phyloP scores from a whole-genome alignment of 2,113 vertebrate genomes.

The Dipodomys merriami region DNA sequence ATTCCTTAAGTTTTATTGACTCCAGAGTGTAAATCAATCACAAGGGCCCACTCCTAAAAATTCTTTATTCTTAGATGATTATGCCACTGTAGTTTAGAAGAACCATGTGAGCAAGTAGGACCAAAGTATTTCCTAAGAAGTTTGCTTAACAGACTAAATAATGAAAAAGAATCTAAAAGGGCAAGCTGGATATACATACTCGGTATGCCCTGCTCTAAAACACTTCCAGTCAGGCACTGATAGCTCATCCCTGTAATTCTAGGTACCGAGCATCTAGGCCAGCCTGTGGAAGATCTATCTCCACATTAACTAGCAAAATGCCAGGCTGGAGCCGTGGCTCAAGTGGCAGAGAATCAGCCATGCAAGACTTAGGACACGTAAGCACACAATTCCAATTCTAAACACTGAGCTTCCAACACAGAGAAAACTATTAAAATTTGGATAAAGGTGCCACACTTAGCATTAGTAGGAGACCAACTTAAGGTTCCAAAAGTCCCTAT shows the following conservation, averaged over 20 bases:
- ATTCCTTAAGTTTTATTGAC: constrained; percentile 33
- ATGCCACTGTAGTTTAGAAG: neutral
- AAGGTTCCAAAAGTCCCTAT: neutral
- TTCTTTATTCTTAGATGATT: neutral
- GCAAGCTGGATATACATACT: neutral
- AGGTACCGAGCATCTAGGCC: too few relatives aligned
- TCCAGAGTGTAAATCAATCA: neutral
- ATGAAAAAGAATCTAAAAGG: constrained; percentile 27
- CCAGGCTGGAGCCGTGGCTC: too few relatives aligned
- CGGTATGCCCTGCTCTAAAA: neutral
- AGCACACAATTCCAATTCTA: neutral
- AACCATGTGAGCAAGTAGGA: neutral
- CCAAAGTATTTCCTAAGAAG: neutral
- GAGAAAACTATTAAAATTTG: neutral
- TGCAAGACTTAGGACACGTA: too few relatives aligned
- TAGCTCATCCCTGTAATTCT: too few relatives aligned
- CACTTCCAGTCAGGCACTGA: neutral
- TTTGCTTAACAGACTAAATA: neutral
- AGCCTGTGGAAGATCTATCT: too few relatives aligned
- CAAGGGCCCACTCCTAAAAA: neutral
- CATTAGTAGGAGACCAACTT: neutral
- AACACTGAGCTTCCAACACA: constrained; percentile 1
- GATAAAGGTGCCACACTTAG: neutral
- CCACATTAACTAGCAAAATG: too few relatives aligned
- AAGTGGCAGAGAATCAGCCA: too few relatives aligned